Conservation (phyloP, 2,888 invertebrate species). For the Lymantria dispar region DNA sequence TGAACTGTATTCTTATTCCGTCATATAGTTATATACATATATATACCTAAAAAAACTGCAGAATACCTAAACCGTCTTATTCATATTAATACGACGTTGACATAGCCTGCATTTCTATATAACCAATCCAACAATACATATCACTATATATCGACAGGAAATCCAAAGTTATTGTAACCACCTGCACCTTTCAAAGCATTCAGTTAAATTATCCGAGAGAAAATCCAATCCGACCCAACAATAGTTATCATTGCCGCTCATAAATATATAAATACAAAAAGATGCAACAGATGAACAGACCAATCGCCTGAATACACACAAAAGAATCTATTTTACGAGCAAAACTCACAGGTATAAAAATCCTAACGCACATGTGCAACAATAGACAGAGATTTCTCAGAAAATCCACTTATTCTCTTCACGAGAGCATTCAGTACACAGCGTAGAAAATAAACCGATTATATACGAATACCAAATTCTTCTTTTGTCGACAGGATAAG, state of each 20-base stretch:
- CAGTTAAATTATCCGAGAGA: background rate
- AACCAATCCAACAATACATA: background rate
- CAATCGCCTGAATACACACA: slow-evolving; percentile 27
- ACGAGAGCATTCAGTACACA: background rate
- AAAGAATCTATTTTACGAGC: slow-evolving; percentile 41
- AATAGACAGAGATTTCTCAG: slow-evolving; percentile 51
- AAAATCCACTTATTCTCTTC: slow-evolving; percentile 29
- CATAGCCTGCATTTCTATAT: too few relatives aligned
- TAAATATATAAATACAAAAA: slow-evolving; percentile 19
- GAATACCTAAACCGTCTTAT: too few relatives aligned
- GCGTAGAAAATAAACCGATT: too few relatives aligned
- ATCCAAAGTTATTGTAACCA: background rate
- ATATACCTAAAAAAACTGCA: too few relatives aligned
- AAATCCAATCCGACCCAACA: background rate
- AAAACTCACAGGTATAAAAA: slow-evolving; percentile 53
- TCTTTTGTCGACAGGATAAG: too few relatives aligned
- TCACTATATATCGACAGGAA: background rate
- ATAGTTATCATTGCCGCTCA: slow-evolving; percentile 26
- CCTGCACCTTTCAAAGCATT: background rate
- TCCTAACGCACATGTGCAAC: slow-evolving; percentile 53
- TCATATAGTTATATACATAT: too few relatives aligned
- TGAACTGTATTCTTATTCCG: too few relatives aligned
- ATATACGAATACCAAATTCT: too few relatives aligned
- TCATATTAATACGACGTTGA: too few relatives aligned
- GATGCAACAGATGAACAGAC: slow-evolving; percentile 23